These are phyloP conservation scores for Eupithecia exiguata DNA, from an alignment of 2,888 invertebrate genomes.

Conservation along the genomic window DNA sequence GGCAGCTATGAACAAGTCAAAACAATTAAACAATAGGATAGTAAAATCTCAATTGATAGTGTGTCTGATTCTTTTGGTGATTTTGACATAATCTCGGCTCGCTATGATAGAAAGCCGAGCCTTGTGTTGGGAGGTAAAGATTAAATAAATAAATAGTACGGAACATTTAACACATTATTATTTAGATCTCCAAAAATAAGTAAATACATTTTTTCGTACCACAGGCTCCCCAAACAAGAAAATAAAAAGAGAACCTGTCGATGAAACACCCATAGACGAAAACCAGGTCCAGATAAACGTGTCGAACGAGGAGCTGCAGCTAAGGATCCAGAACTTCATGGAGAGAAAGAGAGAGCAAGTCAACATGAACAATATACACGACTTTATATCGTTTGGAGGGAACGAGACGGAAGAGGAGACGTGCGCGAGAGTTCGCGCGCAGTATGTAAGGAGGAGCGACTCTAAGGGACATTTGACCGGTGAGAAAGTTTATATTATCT, in stretches of 20 bases:
- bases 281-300: constrained; percentile 88
- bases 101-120: no score
- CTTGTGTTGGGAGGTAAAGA: no score
- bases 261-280: constrained; percentile 64
- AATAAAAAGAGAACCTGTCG: constrained; percentile 44
- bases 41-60: no score
- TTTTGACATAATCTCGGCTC: no score
- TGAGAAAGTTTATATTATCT: constrained; percentile 61
- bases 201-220: neutral
- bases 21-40: no score
- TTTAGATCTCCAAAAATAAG: no score
- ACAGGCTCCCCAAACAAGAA: constrained; percentile 40
- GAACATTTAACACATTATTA: no score
- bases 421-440: constrained; percentile 91
- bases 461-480: constrained; percentile 92
- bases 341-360: constrained; percentile 89
- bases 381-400: constrained; percentile 84
- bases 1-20: no score
- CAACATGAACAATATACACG: constrained; percentile 88
- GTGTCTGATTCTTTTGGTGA: no score
- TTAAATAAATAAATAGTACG: no score
- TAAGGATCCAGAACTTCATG: constrained; percentile 89
- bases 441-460: constrained; percentile 87
- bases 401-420: constrained; percentile 77
- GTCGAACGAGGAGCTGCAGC: constrained; percentile 85